Percentiles rank a stretch among this genome's conserved stretches.
Evolutionary conservation across 2,113 vertebrate genomes (phyloP).

Genomic region (Pseudorectes ferrugineus): DNA sequence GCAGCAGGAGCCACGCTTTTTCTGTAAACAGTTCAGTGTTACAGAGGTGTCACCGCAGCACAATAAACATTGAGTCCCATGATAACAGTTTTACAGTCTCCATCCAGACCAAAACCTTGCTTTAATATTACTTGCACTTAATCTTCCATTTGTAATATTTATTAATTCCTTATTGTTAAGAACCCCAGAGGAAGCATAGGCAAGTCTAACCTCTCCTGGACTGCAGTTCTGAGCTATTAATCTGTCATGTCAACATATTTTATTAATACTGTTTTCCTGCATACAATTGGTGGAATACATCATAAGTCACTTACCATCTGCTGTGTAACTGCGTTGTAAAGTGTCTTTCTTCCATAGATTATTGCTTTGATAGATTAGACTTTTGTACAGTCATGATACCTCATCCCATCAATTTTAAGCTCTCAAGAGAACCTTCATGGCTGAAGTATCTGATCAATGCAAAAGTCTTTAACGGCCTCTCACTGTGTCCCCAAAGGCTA

Average conservation of each 20-base stretch:
- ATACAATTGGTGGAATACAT: not conserved
- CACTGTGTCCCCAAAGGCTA: not conserved
- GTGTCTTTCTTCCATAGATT: slow-evolving; percentile 3
- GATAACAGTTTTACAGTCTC: not conserved
- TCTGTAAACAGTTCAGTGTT: not conserved
- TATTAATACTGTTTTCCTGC: slow-evolving; percentile 22
- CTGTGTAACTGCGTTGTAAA: not conserved
- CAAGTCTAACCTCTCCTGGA: not conserved
- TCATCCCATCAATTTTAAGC: not conserved
- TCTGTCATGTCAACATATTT: slow-evolving; percentile 35
- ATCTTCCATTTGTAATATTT: not conserved
- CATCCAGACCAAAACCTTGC: not conserved
- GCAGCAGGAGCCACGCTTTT: not conserved
- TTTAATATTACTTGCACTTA: not conserved
- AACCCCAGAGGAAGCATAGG: not conserved
- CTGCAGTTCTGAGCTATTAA: not conserved
- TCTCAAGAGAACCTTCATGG: not conserved
- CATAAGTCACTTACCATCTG: slow-evolving; percentile 51
- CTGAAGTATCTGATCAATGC: not conserved
- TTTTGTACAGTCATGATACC: not conserved
- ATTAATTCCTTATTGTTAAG: slow-evolving; percentile 12
- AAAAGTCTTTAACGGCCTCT: not conserved
- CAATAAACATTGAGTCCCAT: not conserved
- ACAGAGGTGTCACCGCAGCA: not conserved
- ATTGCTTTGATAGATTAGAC: slow-evolving; percentile 39